Conservation (phyloP, 2,113 vertebrate species). For the Neolamprologus sp. region DNA sequence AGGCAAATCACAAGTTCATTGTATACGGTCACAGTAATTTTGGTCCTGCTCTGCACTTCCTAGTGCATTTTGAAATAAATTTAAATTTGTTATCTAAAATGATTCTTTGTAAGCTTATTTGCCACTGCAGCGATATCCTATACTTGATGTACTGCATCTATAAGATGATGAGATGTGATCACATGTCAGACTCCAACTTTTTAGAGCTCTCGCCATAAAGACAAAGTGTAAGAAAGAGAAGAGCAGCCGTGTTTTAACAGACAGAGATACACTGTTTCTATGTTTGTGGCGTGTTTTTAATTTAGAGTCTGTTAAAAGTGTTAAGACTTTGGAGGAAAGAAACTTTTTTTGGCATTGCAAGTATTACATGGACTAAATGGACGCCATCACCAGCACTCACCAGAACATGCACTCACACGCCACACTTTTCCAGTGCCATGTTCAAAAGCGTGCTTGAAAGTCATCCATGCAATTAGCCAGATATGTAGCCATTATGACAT, state of each 20-base stretch:
- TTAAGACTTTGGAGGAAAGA: not conserved
- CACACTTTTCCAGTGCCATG: not conserved
- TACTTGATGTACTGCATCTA: not conserved
- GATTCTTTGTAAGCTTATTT: not conserved
- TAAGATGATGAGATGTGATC: not conserved
- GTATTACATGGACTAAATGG: not conserved
- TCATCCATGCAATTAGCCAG: not conserved
- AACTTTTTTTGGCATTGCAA: not conserved
- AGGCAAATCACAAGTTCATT: not conserved
- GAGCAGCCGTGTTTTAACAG: not conserved
- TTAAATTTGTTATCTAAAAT: not conserved
- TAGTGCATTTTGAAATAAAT: not conserved
- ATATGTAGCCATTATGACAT: not conserved
- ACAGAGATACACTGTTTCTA: not conserved
- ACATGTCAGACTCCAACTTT: not conserved
- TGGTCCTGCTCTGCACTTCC: not conserved
- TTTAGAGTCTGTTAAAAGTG: not conserved
- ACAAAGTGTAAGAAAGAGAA: not conserved
- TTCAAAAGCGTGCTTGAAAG: not conserved
- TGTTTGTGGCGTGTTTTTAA: not conserved
- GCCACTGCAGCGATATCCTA: not conserved
- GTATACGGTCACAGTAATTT: not conserved
- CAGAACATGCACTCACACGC: not conserved
- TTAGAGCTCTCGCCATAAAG: not conserved
- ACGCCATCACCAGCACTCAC: not conserved